Evolutionary conservation across 2,888 invertebrate species (phyloP).

Genomic region (Drosophila bunnanda): DNA sequence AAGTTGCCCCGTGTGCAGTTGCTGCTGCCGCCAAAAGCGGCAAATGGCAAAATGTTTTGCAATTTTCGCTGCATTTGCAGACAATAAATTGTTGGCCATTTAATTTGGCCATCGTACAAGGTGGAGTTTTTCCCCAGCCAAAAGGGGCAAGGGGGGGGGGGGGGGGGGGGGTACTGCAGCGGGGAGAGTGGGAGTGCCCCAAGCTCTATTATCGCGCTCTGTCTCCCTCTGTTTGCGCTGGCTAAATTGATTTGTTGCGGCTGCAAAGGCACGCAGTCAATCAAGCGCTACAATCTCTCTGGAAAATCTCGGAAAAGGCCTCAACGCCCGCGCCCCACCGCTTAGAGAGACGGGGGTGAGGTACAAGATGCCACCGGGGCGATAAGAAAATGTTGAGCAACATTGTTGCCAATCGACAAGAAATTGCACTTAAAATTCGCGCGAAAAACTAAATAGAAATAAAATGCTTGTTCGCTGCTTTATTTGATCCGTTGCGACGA

Average conservation of each 20-base stretch:
- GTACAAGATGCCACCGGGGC: conserved; percentile 49
- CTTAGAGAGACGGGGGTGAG: not conserved
- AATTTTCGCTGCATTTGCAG: conserved; percentile 63
- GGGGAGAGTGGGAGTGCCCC: conserved; percentile 41
- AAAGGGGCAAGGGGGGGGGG: not conserved
- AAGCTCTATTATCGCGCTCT: conserved; percentile 38
- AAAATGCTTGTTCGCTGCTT: conserved; percentile 40
- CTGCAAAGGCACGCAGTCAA: conserved; percentile 74
- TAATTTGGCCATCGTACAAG: conserved; percentile 59
- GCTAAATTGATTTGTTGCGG: conserved; percentile 77
- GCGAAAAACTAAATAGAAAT: conserved; percentile 41
- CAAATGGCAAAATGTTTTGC: conserved; percentile 56
- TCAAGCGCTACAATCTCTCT: conserved; percentile 66
- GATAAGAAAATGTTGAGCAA: conserved; percentile 60
- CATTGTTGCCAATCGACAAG: conserved; percentile 64
- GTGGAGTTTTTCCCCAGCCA: conserved; percentile 19
- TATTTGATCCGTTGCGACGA: conserved; percentile 40
- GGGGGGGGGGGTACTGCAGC: not conserved
- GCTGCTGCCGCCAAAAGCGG: conserved; percentile 44
- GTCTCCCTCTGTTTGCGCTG: conserved; percentile 51
- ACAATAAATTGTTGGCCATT: conserved; percentile 67
- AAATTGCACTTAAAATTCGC: conserved; percentile 75
- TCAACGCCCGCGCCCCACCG: conserved; percentile 15
- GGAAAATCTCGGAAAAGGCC: conserved; percentile 37
- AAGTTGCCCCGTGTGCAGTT: conserved; percentile 27